Evolutionary conservation across 1,140 invertebrate species (phyloP).

Genomic region (Eriocheir sinensis): DNA sequence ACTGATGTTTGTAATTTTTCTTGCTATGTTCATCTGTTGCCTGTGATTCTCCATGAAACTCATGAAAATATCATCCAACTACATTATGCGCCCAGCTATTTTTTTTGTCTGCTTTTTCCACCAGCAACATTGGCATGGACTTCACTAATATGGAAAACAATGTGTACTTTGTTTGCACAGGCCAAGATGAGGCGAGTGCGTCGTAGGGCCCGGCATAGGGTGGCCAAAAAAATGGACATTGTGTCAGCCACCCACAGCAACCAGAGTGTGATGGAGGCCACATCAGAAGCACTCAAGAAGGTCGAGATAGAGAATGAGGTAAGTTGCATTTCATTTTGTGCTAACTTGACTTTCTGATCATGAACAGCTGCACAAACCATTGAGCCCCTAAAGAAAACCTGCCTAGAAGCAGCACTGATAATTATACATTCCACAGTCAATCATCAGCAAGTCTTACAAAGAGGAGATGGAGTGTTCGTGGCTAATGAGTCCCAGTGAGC

Average conservation of each 20-base stretch:
- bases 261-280: background rate
- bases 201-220: background rate
- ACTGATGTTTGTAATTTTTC: too few relatives aligned
- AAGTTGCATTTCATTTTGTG: background rate
- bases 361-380: background rate
- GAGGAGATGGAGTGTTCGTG: conserved; percentile 66
- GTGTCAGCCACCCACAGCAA: background rate
- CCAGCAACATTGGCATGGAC: too few relatives aligned
- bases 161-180: too few relatives aligned
- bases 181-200: background rate
- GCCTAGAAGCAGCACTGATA: too few relatives aligned
- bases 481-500: conserved; percentile 48
- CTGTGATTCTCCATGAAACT: too few relatives aligned
- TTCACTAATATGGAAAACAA: too few relatives aligned
- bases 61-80: too few relatives aligned
- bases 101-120: too few relatives aligned
- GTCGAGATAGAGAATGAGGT: conserved; percentile 44
- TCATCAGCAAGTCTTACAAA: conserved; percentile 53
- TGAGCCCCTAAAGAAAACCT: too few relatives aligned
- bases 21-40: too few relatives aligned
- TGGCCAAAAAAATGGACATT: background rate
- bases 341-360: background rate
- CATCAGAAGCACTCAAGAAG: conserved; percentile 8
- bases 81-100: too few relatives aligned
- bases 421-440: conserved; percentile 16